Conservation (phyloP, 2,888 invertebrate genomes). For the Oscheius sp. region DNA sequence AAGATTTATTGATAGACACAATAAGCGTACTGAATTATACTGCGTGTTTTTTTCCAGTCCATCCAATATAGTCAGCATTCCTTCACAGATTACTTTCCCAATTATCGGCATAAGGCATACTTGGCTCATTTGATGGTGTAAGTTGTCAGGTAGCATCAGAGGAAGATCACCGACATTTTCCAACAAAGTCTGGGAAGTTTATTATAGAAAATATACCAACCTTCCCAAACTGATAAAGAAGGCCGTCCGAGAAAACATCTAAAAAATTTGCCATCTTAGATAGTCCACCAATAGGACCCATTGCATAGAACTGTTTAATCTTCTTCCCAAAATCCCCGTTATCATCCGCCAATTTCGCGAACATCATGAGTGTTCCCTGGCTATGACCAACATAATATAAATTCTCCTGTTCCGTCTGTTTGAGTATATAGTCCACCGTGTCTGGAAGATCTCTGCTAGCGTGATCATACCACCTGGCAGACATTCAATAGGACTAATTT, state of each 20-base stretch:
- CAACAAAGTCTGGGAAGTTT: neutral
- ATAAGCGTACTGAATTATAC: conserved; percentile 31
- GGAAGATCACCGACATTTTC: neutral
- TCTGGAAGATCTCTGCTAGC: conserved; percentile 86
- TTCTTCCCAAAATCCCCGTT: conserved; percentile 14
- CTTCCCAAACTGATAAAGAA: neutral
- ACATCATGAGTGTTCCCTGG: conserved; percentile 33
- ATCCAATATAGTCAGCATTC: neutral
- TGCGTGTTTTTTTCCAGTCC: conserved; percentile 32
- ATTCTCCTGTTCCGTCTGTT: conserved; percentile 43
- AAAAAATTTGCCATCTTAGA: too few relatives aligned
- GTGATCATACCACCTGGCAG: conserved; percentile 84
- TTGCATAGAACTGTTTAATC: conserved; percentile 36
- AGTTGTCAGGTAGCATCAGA: conserved; percentile 9
- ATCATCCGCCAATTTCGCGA: conserved; percentile 24
- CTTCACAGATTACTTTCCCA: conserved; percentile 17
- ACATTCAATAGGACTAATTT: neutral
- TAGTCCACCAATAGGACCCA: conserved; percentile 43
- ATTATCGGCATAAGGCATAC: neutral
- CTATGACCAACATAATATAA: conserved; percentile 33
- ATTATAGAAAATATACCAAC: neutral
- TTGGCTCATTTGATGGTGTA: conserved; percentile 20
- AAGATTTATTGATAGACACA: neutral
- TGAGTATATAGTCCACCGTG: conserved; percentile 79
- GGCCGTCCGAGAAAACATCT: neutral